phyloP scores from a whole-genome alignment of 2,113 vertebrate genomes.

The Struthidea cinerea region DNA sequence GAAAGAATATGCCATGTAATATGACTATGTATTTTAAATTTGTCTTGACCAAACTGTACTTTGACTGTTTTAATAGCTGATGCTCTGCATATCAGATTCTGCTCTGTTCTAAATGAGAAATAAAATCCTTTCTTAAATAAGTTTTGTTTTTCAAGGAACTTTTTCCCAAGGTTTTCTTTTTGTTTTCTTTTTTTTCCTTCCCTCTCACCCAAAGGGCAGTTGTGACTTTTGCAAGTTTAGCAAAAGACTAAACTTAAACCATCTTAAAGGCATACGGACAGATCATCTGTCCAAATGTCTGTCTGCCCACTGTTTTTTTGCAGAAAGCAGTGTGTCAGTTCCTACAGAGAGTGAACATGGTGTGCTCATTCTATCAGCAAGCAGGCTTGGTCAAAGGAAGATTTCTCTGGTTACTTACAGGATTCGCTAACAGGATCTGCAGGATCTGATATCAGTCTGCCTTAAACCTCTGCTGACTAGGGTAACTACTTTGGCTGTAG shows the following conservation, averaged over 20 bases:
- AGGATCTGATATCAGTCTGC: background rate
- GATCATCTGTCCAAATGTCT: background rate
- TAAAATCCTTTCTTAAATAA: background rate
- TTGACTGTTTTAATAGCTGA: background rate
- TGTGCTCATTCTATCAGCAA: background rate
- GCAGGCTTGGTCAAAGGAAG: background rate
- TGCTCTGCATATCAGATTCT: background rate
- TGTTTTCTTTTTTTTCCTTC: background rate
- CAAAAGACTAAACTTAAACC: background rate
- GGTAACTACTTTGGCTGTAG: background rate
- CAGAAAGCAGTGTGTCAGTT: background rate
- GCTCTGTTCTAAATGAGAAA: background rate
- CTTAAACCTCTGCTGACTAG: background rate
- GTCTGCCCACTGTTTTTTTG: background rate
- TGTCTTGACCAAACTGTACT: background rate
- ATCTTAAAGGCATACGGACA: background rate
- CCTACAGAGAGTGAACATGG: background rate
- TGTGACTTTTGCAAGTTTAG: no score
- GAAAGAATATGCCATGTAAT: background rate
- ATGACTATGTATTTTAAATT: background rate
- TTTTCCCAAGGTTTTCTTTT: background rate
- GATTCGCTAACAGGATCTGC: background rate
- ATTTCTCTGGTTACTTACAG: background rate
- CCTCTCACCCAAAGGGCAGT: background rate
- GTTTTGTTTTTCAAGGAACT: background rate